Base-by-base conservation (phyloP, 2,888 invertebrate species). In the Caenorhabditis panamensis region DNA sequence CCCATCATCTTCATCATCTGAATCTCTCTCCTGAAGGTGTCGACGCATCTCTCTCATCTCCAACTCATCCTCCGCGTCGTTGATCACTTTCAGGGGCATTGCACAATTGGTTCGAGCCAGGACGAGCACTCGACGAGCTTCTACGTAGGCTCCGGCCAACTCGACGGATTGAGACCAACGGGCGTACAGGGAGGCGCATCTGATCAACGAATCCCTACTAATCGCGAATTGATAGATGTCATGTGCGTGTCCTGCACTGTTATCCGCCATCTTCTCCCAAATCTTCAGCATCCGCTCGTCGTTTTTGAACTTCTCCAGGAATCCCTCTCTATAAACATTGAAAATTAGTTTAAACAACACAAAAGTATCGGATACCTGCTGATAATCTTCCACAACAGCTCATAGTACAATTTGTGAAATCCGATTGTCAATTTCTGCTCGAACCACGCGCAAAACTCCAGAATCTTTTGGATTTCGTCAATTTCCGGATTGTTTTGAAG, bases 231-330 rank as follows among this genome's bases (percentile, higher is more conserved):
- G 85, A 69, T 82, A 86, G 49, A 86, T 78, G 22, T 85, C 85
- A 18, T 78, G 82, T 2, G 81, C 85, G 36, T 86, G 85, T 22
- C 86, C 86, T n/a, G 83, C 75, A 31, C 84, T 83, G 49, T 83
- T 86, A 64, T 85, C 86, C 13, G 85, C 85, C 67, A 86, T 59
- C 53, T 73, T 83, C 20, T 79, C 78, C 86, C 86, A 86, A n/a
- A 86, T 78, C 66, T 82, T 83, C 51, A 86, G 66, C 79, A 84
- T 83, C 51, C 84, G 51, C 18, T 80, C 82, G 53, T 85, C 85
- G 2, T 86, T 61, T 31, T 49, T 59, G 68, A 82, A 79, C 9
- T 76, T 72, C 22, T 72, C 61, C 4, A 82, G 28, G 37, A 75
- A 73, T 41, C 73, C 78, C 2, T 54, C 54, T 47, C 85, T 82